Evolutionary conservation across 2,797 vertebrate genomes (phyloP), one percentile per base, ranked within the genome.

Genomic region (Chaunax sp.): DNA sequence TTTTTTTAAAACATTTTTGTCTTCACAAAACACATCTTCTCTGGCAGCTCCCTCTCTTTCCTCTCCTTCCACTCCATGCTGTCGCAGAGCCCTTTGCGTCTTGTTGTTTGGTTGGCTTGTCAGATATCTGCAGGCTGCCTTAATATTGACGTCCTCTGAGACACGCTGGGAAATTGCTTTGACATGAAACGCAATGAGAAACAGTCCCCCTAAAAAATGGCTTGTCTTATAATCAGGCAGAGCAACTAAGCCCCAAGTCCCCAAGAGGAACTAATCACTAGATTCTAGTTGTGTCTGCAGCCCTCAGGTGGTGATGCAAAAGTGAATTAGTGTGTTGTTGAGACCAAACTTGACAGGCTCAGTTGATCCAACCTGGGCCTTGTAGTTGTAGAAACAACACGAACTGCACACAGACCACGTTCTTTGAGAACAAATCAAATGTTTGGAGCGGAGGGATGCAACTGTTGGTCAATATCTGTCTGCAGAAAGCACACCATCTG

Each of bases 381-480:
- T n/a, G n/a, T n/a, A n/a, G 51, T 45, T 11, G 6, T 8, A 40
- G 30, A 53, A 49, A 47, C 23, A 50, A 35, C 23, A 33, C 18
- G 1, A 45, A 26, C 22, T 35, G 47, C 8, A 6, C 37, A 57
- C 18, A 14, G 61, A 3, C 28, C 30, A 22, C 28, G 15, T 14
- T 59, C 30, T 55, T 18, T 46, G 9, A 35, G 22, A 37, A 58
- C 25, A 18, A 38, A 64, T 70, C 22, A 18, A 18, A 60, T 33
- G 60, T 64, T 51, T 10, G 54, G 11, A 40, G n/a, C 15, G 19
- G 14, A 40, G 25, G 2, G 46, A 37, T 54, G 37, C 20, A 53
- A 13, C 52, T 37, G 43, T 13, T 70, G 47, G 52, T 76, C 78
- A 54, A 52, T 62, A 53, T 54, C 16, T 61, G 26, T 38, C 35